A percentile compares a stretch with the other conserved stretches of the same genome.
Evolutionary conservation across 2,113 vertebrate species (phyloP).

Genomic region (Nycticorax nycticorax): DNA sequence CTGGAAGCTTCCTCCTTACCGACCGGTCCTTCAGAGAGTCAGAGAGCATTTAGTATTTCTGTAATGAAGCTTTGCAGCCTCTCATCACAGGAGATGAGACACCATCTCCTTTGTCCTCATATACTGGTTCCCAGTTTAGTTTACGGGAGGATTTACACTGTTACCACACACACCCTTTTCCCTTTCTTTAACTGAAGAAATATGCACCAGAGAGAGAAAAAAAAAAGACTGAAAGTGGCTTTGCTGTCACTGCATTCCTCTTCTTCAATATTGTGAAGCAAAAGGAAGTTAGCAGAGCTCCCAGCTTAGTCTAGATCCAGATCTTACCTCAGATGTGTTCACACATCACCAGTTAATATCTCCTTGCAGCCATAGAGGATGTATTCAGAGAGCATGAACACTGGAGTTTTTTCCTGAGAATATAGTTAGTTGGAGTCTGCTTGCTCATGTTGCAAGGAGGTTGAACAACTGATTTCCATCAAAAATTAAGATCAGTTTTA

Average conservation of each 20-base stretch:
- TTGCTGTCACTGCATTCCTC: background rate
- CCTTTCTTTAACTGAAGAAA: background rate
- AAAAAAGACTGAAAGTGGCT: background rate
- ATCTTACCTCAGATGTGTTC: background rate
- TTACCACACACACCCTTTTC: accelerated
- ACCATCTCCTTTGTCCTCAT: accelerated
- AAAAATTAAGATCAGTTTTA: background rate
- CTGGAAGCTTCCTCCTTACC: slow-evolving; percentile 44
- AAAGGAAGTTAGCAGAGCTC: background rate
- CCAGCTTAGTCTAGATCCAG: background rate
- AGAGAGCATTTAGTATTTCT: background rate
- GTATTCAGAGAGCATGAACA: accelerated
- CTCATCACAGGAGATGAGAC: background rate
- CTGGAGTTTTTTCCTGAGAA: background rate
- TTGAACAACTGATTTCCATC: background rate
- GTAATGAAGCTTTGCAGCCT: background rate
- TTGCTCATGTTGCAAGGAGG: background rate
- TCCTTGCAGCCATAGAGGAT: background rate
- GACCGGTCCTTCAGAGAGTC: background rate
- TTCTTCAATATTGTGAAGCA: background rate
- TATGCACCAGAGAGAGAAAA: accelerated
- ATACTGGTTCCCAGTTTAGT: background rate
- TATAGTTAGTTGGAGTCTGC: background rate
- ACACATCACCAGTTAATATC: background rate
- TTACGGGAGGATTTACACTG: background rate